Evolutionary conservation across 2,888 invertebrate species (phyloP).

Genomic region (Digitonthophagus gazella): DNA sequence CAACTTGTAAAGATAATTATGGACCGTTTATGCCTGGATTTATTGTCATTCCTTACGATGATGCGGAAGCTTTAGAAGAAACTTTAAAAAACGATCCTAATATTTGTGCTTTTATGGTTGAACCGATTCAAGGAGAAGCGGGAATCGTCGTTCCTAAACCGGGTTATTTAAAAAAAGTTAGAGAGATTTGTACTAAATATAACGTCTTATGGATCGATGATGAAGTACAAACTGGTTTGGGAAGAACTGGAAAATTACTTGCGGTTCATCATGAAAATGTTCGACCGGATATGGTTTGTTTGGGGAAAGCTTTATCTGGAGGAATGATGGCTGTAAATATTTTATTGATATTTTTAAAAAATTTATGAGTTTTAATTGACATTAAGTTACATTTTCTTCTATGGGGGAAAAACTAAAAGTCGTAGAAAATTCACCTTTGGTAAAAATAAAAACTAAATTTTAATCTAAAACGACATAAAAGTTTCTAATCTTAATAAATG

Average conservation of each 20-base stretch:
- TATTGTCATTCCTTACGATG: slow-evolving; percentile 79
- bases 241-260: slow-evolving; percentile 82
- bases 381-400: no score
- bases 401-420: no score
- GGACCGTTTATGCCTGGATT: slow-evolving; percentile 95
- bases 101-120: slow-evolving; percentile 94
- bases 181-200: slow-evolving; percentile 84
- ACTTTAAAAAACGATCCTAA: slow-evolving; percentile 65
- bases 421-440: no score
- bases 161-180: slow-evolving; percentile 78
- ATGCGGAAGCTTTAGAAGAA: slow-evolving; percentile 76
- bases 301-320: slow-evolving; percentile 93
- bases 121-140: slow-evolving; percentile 96
- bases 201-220: slow-evolving; percentile 94
- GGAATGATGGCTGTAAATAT: slow-evolving; percentile 68
- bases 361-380: no score
- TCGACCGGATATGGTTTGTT: slow-evolving; percentile 82
- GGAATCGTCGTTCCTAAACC: slow-evolving; percentile 85
- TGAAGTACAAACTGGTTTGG: slow-evolving; percentile 93
- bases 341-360: no score
- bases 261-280: slow-evolving; percentile 86
- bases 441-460: no score
- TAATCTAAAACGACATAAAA: no score
- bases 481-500: no score
- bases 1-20: slow-evolving; percentile 76